Percentiles rank a stretch among this genome's conserved stretches.
These are phyloP conservation scores for Sipha flava DNA, from an alignment of 1,140 invertebrate genomes.

Conservation along the genomic window DNA sequence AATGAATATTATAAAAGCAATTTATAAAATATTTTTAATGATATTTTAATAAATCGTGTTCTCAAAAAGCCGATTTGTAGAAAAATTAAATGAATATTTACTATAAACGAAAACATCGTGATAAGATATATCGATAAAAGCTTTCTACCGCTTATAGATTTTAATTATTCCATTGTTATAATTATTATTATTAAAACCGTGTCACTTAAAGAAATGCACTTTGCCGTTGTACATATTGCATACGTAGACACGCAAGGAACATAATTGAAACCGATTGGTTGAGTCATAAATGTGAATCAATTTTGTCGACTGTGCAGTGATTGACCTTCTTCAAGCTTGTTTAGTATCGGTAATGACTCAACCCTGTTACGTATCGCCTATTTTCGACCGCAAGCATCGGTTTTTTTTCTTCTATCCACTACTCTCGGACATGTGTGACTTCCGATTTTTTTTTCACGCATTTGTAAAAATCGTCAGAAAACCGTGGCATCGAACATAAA, in stretches of 20 bases:
- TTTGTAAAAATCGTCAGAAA: not conserved
- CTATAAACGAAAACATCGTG: not conserved
- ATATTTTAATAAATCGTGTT: too few species aligned
- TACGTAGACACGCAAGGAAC: not conserved
- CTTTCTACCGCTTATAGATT: not conserved
- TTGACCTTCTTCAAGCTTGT: not conserved
- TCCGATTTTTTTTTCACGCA: not conserved
- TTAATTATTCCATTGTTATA: not conserved
- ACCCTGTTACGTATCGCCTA: not conserved
- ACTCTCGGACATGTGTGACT: not conserved
- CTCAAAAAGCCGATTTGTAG: too few species aligned
- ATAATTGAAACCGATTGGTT: not conserved
- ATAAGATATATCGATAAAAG: not conserved
- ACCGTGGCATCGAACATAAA: not conserved
- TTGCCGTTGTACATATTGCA: not conserved
- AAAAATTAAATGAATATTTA: too few species aligned
- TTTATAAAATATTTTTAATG: too few species aligned
- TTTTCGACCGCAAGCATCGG: not conserved
- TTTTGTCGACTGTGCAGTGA: not conserved
- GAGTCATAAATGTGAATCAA: not conserved
- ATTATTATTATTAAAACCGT: not conserved
- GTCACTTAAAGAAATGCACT: not conserved
- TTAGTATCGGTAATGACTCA: conserved; percentile 2
- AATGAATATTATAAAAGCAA: too few species aligned
- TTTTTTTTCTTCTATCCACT: not conserved